Percentiles rank a stretch among this genome's conserved stretches.
Conservation (phyloP, 2,113 vertebrate genomes). For the rat (Rattus norvegicus) region GRCr8 NC_086026.1:95666501-95667000, state of each 20-base stretch:
- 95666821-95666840: not conserved
- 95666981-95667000: not conserved
- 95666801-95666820: slow-evolving; percentile 37
- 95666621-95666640: slow-evolving; percentile 18
- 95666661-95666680: slow-evolving; percentile 3
- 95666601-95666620: not conserved
- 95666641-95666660: slow-evolving; percentile 9
- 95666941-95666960: slow-evolving; percentile 42
- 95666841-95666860: not conserved
- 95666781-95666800: not conserved
- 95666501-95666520: too few relatives aligned
- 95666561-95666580: not conserved
- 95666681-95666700: slow-evolving; percentile 5
- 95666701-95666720: not conserved
- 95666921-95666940: not conserved
- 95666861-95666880: slow-evolving; percentile 26
- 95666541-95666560: not conserved
- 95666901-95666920: not conserved
- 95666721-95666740: not conserved
- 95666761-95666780: slow-evolving; percentile 39
- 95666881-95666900: not conserved
- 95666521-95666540: not conserved
- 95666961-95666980: not conserved
- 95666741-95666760: not conserved
- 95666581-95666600: not conserved